A percentile compares a stretch with the other conserved stretches of the same genome.
These are phyloP conservation scores for Potamarius usumacintae DNA, from an alignment of 2,113 vertebrate species.

Conservation along the genomic window DNA sequence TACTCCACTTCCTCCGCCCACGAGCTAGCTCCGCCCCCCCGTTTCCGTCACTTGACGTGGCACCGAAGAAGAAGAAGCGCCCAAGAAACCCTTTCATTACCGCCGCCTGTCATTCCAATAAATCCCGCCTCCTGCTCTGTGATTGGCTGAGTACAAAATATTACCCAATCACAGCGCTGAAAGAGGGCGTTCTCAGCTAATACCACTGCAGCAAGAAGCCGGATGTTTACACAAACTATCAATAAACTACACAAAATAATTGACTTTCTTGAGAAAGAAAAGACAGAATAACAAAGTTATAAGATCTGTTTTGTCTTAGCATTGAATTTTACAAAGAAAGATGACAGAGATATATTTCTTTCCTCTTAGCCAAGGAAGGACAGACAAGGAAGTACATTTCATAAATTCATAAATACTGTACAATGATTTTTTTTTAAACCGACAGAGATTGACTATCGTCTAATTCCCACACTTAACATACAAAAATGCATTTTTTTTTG, in stretches of 20 bases:
- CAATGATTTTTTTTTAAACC: not conserved
- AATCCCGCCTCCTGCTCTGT: not conserved
- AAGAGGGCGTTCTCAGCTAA: not conserved
- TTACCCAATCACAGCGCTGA: not conserved
- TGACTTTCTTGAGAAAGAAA: not conserved
- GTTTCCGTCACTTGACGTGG: slow-evolving; percentile 59
- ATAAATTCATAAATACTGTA: not conserved
- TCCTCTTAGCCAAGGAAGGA: not conserved
- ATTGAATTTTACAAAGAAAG: not conserved
- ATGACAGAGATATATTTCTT: not conserved
- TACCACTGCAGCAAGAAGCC: not conserved
- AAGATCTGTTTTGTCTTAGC: not conserved
- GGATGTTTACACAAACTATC: not conserved
- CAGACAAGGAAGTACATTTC: not conserved
- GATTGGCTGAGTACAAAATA: not conserved
- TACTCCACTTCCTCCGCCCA: slow-evolving; percentile 22
- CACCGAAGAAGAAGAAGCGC: slow-evolving; percentile 22
- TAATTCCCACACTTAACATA: not conserved
- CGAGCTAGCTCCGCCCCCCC: slow-evolving; percentile 33
- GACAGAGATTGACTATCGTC: not conserved
- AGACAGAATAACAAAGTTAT: not conserved
- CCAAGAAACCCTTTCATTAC: not conserved
- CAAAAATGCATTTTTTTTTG: too few species aligned
- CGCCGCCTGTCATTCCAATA: not conserved
- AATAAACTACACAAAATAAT: too few species aligned